phyloP scores from a whole-genome alignment of 2,113 vertebrate species.

The Burhinus oedicnemus region DNA sequence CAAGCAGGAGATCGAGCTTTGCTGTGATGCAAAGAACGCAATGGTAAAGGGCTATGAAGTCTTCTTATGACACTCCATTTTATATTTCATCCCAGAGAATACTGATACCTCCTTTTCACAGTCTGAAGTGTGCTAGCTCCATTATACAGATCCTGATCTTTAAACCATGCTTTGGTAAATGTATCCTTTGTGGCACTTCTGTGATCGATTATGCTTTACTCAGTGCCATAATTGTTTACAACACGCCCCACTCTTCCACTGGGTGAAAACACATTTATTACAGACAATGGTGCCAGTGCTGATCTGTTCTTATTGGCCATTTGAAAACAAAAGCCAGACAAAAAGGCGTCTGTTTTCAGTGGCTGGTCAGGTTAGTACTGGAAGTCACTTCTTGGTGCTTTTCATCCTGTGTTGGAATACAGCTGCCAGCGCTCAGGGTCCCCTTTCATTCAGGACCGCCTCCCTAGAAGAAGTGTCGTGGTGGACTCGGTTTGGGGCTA shows the following conservation, averaged over 20 bases:
- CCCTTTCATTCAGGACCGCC: not conserved
- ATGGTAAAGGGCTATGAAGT: not conserved
- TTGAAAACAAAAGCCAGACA: constrained; percentile 61
- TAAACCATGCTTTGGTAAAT: not conserved
- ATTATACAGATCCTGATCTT: not conserved
- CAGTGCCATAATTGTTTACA: constrained; percentile 53
- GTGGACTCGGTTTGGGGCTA: not conserved
- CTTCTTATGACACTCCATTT: not conserved
- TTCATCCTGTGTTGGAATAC: constrained; percentile 27
- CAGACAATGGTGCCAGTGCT: constrained; percentile 71
- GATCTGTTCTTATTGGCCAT: constrained; percentile 43
- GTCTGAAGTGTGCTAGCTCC: not conserved
- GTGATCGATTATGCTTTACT: constrained; percentile 17
- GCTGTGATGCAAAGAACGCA: not conserved
- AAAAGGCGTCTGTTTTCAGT: constrained; percentile 55
- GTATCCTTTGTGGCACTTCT: constrained; percentile 7
- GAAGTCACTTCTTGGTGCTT: constrained; percentile 64
- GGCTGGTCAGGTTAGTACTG: constrained; percentile 52
- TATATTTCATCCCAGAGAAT: not conserved
- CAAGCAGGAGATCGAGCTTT: not conserved
- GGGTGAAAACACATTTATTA: constrained; percentile 39
- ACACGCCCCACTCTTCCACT: constrained; percentile 3
- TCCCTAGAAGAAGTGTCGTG: not conserved
- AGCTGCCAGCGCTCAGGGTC: constrained; percentile 4
- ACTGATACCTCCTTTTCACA: not conserved